A percentile compares a stretch with the other conserved stretches of the same genome.
Evolutionary conservation across 2,888 invertebrate genomes (phyloP).

Genomic region (Nymphalis polychloros): DNA sequence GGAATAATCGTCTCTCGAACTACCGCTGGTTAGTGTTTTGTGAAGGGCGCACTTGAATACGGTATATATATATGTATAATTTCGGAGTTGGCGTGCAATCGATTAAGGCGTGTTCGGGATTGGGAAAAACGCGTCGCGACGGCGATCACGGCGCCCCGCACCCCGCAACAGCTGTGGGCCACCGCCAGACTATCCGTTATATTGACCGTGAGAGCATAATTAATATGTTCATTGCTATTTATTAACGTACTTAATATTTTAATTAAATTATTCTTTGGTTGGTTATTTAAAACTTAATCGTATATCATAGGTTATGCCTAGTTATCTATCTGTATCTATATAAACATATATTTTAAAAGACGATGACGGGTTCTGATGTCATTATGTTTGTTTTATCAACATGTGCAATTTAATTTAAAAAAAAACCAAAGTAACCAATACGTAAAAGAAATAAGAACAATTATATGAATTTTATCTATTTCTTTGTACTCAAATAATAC

Average conservation of each 20-base stretch:
- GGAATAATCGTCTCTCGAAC: slow-evolving; percentile 22
- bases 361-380: background rate
- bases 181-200: slow-evolving; percentile 59
- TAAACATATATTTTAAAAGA: slow-evolving; percentile 1
- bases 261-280: slow-evolving; percentile 10
- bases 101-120: slow-evolving; percentile 64
- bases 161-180: slow-evolving; percentile 73
- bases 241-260: slow-evolving; percentile 19
- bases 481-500: too few relatives aligned
- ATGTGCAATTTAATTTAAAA: background rate
- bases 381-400: background rate
- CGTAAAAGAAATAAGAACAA: too few relatives aligned
- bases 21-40: slow-evolving; percentile 35
- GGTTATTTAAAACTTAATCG: slow-evolving; percentile 7
- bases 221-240: slow-evolving; percentile 47
- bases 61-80: slow-evolving; percentile 45
- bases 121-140: slow-evolving; percentile 55
- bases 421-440: too few relatives aligned
- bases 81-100: slow-evolving; percentile 49
- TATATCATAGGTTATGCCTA: slow-evolving; percentile 2
- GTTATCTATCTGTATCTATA: background rate
- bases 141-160: slow-evolving; percentile 58
- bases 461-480: too few relatives aligned
- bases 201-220: slow-evolving; percentile 76
- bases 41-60: slow-evolving; percentile 34